Evolutionary conservation across 2,888 invertebrate species (phyloP), one percentile per base, ranked within the genome.

Genomic region (Suillia variegata): DNA sequence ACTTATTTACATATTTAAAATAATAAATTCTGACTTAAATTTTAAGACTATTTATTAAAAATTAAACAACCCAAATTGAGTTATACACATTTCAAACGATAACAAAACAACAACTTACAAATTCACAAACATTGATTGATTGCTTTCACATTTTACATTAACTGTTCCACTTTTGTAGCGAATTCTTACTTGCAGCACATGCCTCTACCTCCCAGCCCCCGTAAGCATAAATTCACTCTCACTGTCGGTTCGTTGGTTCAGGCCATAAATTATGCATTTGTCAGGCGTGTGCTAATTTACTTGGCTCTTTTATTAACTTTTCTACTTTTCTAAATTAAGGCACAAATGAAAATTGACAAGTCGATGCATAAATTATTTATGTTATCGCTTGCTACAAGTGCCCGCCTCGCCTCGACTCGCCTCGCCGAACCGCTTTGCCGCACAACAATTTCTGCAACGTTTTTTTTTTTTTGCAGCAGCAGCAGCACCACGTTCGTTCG

Each of bases 281-380:
- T 4, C 45, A 17, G 18, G 38, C 18, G 17, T 45, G 17, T 20
- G 17, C 45, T 45, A 45, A 45, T 45, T 45, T 18, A 45, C 45
- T 45, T 5, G 3, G 45, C 38, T n/a, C 18, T 45, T 13, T 45
- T 45, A 20, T 45, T 4, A 45, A 45, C 20, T 18, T 45, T 17
- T 18, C 20, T 18, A 38, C 18, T 45, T 45, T 17, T 8, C 38
- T n/a, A 45, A 45, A 45, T 45, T 18, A 45, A 18, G 45, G 45
- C 45, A 45, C 45, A 45, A 45, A 45, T 8, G 45, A 18, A 45
- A 45, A 17, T 64, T 62, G 64, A 63, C 64, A 63, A 65, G 72
- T 69, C 63, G 63, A 70, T 71, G 72, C 72, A 71, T 71, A 71
- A 71, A 71, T 71, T 73, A n/a, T n/a, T n/a, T n/a, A 71, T 71